Base-by-base conservation (phyloP, 1,140 invertebrate genomes). In the Macrotrachela quadricornifera region DNA sequence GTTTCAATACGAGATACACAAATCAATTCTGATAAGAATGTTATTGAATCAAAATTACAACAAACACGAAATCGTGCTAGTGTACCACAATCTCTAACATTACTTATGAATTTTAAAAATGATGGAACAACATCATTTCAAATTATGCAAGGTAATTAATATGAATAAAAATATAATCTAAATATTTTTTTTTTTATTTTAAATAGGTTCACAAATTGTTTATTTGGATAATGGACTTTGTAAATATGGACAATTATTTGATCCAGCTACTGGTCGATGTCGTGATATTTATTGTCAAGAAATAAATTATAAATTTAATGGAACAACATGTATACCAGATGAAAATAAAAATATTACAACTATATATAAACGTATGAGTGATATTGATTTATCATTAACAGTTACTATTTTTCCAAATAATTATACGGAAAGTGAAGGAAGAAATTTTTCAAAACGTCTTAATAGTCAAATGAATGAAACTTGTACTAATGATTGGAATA, bases 71-170 rank as follows among this genome's bases (percentile, higher is more conserved):
- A 10, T 12, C 14, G 39, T 17, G 49, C 1, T 42, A 18, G 17
- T 50, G 41, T 9, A 44, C 51, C 51, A 18, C 45, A 47, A 16
- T 42, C 51, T 15, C 46, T 53, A 12, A 53, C 51, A 15, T 46
- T 53, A 41, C 42, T 53, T 1, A 53, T 53, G 51, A 53, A 53
- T 36, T 53, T 53, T 47, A 38, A 48, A 41, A 40, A 46, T 13
- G 51, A 53, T 16, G 51, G 51, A 15, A 53, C 51, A 16, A 47
- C 46, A 9, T 47, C 45, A 12, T 39, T 53, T 1, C 51, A 53
- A 48, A 46, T 53, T 53, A 18, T 48, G 15, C 36, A 45, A 44
- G 40, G 38, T 18, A 17, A 16, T 4, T 36, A 53, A 40, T 17
- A 36, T 18, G 17, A 38, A 1, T 40, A 47, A 4, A 30, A 30